A percentile compares a stretch with the other conserved stretches of the same genome.
Conservation (phyloP, 2,797 vertebrate species). For the Myripristis jacobus region DNA sequence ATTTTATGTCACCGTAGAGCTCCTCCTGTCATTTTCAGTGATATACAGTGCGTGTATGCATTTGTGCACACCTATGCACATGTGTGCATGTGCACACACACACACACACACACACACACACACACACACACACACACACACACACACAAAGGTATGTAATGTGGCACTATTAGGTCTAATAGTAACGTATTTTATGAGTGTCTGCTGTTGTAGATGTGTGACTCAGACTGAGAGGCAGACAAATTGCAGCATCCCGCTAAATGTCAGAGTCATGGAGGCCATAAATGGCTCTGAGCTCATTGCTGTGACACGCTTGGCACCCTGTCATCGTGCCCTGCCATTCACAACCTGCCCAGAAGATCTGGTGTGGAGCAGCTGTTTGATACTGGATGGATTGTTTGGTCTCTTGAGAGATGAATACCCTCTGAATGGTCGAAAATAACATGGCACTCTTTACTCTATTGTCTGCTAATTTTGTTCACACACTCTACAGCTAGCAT, state of each 20-base stretch:
- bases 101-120: slow-evolving; percentile 15
- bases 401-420: slow-evolving; percentile 24
- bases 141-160: slow-evolving; percentile 37
- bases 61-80: background rate
- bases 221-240: slow-evolving; percentile 76
- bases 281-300: slow-evolving; percentile 76
- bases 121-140: slow-evolving; percentile 10
- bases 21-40: slow-evolving; percentile 30
- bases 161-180: slow-evolving; percentile 64
- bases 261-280: slow-evolving; percentile 76
- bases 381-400: slow-evolving; percentile 46
- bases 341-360: slow-evolving; percentile 63
- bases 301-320: slow-evolving; percentile 75
- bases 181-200: slow-evolving; percentile 71
- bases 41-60: slow-evolving; percentile 8
- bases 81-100: slow-evolving; percentile 9
- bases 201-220: slow-evolving; percentile 66
- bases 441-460: background rate
- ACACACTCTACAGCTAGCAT: slow-evolving; percentile 11
- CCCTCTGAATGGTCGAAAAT: background rate
- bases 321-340: slow-evolving; percentile 51
- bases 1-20: slow-evolving; percentile 45
- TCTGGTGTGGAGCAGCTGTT: slow-evolving; percentile 55
- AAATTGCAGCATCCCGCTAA: slow-evolving; percentile 79
- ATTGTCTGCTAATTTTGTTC: slow-evolving; percentile 27